A percentile compares a stretch with the other conserved stretches of the same genome.
Conservation (phyloP, 2,797 vertebrate species). For the Tamandua tetradactyla region DNA sequence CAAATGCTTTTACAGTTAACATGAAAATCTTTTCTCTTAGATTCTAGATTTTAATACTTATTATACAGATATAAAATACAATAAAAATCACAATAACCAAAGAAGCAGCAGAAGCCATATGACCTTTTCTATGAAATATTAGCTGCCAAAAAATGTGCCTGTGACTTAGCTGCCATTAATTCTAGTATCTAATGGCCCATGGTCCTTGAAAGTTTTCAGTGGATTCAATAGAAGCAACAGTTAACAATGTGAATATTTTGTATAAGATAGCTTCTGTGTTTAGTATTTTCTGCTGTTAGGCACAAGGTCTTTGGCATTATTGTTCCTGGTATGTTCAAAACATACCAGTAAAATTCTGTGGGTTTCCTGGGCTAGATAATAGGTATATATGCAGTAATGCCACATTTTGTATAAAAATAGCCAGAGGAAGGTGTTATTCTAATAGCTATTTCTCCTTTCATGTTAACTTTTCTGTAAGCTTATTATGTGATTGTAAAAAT, state of each 20-base stretch:
- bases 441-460: background rate
- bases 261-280: background rate
- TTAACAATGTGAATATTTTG: background rate
- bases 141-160: background rate
- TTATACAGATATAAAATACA: background rate
- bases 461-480: background rate
- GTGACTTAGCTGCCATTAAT: background rate
- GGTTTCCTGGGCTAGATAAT: background rate
- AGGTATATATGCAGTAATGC: background rate
- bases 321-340: background rate
- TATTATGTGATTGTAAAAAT: background rate
- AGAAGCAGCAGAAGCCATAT: background rate
- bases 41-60: background rate
- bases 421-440: background rate
- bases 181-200: background rate
- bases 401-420: background rate
- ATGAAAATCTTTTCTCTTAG: too few relatives aligned
- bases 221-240: background rate
- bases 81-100: background rate
- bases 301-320: background rate
- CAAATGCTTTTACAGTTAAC: too few relatives aligned
- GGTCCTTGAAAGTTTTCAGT: background rate
- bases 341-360: background rate
- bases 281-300: background rate
- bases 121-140: conserved; percentile 6